Percentiles rank a stretch among this genome's conserved stretches.
Evolutionary conservation across 2,113 vertebrate species (phyloP).

Genomic region (Azemiops feae): DNA sequence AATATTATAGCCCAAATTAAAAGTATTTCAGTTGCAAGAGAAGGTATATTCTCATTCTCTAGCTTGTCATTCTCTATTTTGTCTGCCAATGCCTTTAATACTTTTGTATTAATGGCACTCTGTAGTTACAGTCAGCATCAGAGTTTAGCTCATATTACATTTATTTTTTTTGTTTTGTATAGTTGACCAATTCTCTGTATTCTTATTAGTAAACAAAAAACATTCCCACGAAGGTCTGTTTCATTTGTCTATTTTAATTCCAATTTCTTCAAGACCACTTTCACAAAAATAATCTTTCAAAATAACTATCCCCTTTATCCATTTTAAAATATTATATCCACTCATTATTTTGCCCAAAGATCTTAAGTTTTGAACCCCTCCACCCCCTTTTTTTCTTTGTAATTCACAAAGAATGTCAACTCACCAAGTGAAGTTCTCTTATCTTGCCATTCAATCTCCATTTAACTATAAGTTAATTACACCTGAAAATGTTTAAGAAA

Average conservation of each 20-base stretch:
- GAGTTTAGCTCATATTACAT: background rate
- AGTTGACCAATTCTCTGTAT: background rate
- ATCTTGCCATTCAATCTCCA: background rate
- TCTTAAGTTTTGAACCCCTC: background rate
- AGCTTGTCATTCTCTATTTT: background rate
- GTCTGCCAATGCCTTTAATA: background rate
- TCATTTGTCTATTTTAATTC: background rate
- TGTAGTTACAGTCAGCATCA: background rate
- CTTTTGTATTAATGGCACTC: background rate
- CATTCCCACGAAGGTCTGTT: background rate
- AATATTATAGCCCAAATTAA: background rate
- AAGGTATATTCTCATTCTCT: background rate
- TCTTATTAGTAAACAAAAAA: background rate
- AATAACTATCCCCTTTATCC: background rate
- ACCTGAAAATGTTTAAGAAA: background rate
- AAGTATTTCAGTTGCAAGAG: background rate
- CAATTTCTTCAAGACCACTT: background rate
- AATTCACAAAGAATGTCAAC: background rate
- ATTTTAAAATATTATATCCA: background rate
- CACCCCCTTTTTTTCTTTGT: background rate
- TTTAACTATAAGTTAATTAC: background rate
- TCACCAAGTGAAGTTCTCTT: background rate
- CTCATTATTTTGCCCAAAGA: background rate
- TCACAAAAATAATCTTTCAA: background rate
- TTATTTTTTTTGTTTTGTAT: background rate